These are phyloP conservation scores for Scomber scombrus DNA, from an alignment of 2,113 vertebrate species.

Conservation along the genomic window DNA sequence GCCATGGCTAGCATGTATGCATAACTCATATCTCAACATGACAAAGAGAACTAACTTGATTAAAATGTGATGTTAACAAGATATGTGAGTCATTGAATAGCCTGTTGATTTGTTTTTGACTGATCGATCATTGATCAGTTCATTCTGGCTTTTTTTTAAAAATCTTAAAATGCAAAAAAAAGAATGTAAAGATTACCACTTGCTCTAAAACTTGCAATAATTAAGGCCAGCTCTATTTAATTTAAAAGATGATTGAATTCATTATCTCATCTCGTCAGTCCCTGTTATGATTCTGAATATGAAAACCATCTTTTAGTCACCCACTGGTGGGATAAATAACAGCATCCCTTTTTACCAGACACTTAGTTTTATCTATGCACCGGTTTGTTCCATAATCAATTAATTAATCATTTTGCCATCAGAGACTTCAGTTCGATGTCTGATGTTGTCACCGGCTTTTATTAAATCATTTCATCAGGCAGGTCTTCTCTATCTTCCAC, in stretches of 20 bases:
- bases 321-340: constrained; percentile 47
- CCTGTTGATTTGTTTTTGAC: not conserved
- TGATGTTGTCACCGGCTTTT: constrained; percentile 38
- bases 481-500: constrained; percentile 31
- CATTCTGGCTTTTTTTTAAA: not conserved
- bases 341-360: constrained; percentile 44
- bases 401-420: constrained; percentile 58
- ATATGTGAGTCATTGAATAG: not conserved
- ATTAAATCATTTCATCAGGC: constrained; percentile 37
- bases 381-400: constrained; percentile 47
- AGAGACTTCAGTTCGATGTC: constrained; percentile 22
- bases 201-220: constrained; percentile 30
- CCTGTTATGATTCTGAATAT: constrained; percentile 36
- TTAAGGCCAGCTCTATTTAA: no score
- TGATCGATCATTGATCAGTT: not conserved
- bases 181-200: not conserved
- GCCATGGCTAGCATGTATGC: no score
- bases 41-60: not conserved
- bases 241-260: constrained; percentile 21
- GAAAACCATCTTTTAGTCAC: constrained; percentile 35
- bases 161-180: no score
- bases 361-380: constrained; percentile 18
- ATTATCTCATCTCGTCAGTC: constrained; percentile 39
- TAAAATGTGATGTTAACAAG: not conserved
- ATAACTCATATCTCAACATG: no score